These are phyloP conservation scores for Dynastes tityus DNA, from an alignment of 2,888 invertebrate species.

Conservation along the genomic window DNA sequence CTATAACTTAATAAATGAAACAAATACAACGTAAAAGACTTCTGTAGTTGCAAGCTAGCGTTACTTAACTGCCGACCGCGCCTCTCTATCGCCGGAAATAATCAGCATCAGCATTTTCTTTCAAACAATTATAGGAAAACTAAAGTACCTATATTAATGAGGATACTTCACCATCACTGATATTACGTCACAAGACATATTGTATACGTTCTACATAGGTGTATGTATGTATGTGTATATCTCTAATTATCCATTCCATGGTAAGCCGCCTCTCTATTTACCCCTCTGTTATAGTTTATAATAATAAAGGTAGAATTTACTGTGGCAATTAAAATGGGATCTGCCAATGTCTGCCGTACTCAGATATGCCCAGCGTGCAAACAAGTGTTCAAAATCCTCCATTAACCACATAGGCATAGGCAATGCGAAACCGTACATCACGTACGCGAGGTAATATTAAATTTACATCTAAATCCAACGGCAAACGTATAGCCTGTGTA, in stretches of 20 bases:
- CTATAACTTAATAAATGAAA: too few relatives aligned
- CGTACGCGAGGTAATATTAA: not conserved
- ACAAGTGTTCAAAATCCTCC: not conserved
- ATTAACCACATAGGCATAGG: not conserved
- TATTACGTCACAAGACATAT: too few relatives aligned
- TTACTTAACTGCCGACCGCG: too few relatives aligned
- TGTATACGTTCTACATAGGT: too few relatives aligned
- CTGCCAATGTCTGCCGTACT: not conserved
- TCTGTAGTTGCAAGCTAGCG: too few relatives aligned
- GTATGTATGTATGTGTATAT: not conserved
- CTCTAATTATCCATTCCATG: not conserved
- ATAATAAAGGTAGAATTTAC: not conserved
- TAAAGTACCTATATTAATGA: too few relatives aligned
- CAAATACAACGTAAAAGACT: too few relatives aligned
- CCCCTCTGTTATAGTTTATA: not conserved
- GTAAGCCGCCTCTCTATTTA: not conserved
- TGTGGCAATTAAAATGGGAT: not conserved
- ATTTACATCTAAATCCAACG: slow-evolving; percentile 10
- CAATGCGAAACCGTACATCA: not conserved
- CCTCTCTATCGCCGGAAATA: too few relatives aligned
- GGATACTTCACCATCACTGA: too few relatives aligned
- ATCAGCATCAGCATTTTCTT: too few relatives aligned
- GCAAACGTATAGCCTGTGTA: not conserved
- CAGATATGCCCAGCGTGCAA: not conserved
- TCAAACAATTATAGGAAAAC: too few relatives aligned